Conservation (phyloP, 2,888 invertebrate species). For the Drosophila mercatorum region DNA sequence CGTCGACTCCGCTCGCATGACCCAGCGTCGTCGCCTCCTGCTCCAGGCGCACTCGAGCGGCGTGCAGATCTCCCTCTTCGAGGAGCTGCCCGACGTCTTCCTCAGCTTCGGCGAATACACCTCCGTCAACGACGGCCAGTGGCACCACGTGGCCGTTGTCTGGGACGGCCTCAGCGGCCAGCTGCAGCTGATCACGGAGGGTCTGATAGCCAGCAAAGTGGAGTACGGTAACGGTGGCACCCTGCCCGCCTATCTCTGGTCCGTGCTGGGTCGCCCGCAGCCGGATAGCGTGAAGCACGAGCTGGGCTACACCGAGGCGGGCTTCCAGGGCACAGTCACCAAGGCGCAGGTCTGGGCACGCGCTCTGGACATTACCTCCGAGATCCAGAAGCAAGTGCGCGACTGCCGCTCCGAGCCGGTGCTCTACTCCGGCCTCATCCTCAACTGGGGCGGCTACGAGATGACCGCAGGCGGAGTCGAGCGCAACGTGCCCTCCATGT, state of each 20-base stretch:
- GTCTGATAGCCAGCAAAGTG: constrained; percentile 95
- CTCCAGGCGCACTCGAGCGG: constrained; percentile 96
- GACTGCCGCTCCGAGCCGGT: constrained; percentile 97
- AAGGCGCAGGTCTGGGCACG: constrained; percentile 98
- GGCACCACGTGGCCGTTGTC: constrained; percentile 98
- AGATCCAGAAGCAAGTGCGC: constrained; percentile 96
- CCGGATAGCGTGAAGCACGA: constrained; percentile 87
- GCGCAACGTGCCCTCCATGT: constrained; percentile 95
- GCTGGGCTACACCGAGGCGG: constrained; percentile 91
- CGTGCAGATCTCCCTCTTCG: constrained; percentile 95
- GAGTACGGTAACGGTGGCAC: constrained; percentile 94
- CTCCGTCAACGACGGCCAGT: constrained; percentile 97
- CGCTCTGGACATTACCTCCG: constrained; percentile 95
- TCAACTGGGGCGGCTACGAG: constrained; percentile 98
- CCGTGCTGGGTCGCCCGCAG: constrained; percentile 95
- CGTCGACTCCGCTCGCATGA: constrained; percentile 92
- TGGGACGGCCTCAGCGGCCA: constrained; percentile 97
- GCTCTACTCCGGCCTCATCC: constrained; percentile 92
- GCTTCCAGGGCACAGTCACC: constrained; percentile 98
- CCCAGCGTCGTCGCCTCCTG: constrained; percentile 91
- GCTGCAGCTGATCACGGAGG: constrained; percentile 96
- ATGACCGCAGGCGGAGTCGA: constrained; percentile 95
- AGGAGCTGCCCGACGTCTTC: constrained; percentile 94
- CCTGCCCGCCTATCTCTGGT: constrained; percentile 94
- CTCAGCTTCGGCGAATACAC: constrained; percentile 95